Evolutionary conservation across 2,797 vertebrate species (phyloP).

Genomic region (Microcaecilia unicolor): DNA sequence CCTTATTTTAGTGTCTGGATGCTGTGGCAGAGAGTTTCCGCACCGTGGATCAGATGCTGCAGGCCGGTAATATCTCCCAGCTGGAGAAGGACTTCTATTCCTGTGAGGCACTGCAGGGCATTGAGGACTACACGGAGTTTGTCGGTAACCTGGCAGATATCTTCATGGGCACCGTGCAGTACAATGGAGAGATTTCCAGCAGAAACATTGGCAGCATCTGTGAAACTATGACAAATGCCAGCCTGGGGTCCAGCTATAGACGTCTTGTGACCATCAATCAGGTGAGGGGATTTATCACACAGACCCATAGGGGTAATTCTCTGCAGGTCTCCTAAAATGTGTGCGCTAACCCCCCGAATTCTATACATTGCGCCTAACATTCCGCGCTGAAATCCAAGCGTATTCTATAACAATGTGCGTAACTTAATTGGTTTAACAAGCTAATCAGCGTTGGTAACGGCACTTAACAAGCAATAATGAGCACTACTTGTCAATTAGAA

Average conservation of each 20-base stretch:
- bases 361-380: too few relatives aligned
- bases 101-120: slow-evolving; percentile 41
- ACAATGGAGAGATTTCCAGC: slow-evolving; percentile 48
- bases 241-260: slow-evolving; percentile 5
- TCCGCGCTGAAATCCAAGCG: too few relatives aligned
- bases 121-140: slow-evolving; percentile 48
- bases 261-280: slow-evolving; percentile 17
- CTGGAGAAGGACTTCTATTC: slow-evolving; percentile 55
- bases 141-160: slow-evolving; percentile 58
- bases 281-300: too few relatives aligned
- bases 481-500: too few relatives aligned
- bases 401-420: too few relatives aligned
- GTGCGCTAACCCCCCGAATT: too few relatives aligned
- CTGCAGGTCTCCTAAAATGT: too few relatives aligned
- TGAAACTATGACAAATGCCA: slow-evolving; percentile 30
- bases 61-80: slow-evolving; percentile 18
- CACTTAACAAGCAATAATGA: too few relatives aligned
- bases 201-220: slow-evolving; percentile 55
- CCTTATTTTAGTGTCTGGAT: slow-evolving; percentile 59
- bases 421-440: too few relatives aligned
- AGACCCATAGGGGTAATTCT: too few relatives aligned
- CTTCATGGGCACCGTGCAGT: slow-evolving; percentile 66
- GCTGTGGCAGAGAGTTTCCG: slow-evolving; percentile 49
- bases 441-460: too few relatives aligned
- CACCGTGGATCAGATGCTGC: slow-evolving; percentile 43